These are phyloP conservation scores for Quadriops clusia DNA, from an alignment of 2,888 invertebrate genomes.

Conservation along the genomic window DNA sequence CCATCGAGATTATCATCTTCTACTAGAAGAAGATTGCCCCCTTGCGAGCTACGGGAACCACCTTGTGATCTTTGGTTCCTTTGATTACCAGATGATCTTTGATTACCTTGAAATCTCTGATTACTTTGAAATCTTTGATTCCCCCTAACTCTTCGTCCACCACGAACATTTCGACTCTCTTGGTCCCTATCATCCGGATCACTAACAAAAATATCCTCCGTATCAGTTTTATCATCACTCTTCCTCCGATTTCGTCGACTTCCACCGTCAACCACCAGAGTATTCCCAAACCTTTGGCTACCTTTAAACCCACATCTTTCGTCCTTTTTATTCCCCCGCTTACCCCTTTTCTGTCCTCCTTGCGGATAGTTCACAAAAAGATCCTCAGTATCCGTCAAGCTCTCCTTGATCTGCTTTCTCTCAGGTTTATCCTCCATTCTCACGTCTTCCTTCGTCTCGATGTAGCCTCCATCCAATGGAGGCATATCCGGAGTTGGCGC, in stretches of 20 bases:
- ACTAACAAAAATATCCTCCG: conserved; percentile 33
- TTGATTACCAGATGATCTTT: conserved; percentile 9
- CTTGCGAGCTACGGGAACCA: too few species aligned
- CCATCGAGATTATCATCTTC: conserved; percentile 15
- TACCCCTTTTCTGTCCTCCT: too few species aligned
- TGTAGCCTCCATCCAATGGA: neutral
- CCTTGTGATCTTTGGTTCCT: too few species aligned
- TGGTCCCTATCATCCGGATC: conserved; percentile 12
- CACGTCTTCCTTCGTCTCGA: conserved; percentile 3
- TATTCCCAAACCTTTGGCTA: conserved; percentile 3
- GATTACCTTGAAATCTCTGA: conserved; percentile 5
- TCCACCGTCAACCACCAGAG: too few species aligned
- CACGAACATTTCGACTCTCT: conserved; percentile 5
- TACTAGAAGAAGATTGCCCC: conserved; percentile 1
- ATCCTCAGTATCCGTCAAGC: conserved; percentile 15
- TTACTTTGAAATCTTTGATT: conserved; percentile 36
- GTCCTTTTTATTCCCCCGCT: too few species aligned
- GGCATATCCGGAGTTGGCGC: neutral
- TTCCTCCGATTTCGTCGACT: too few species aligned
- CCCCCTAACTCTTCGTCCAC: conserved; percentile 25
- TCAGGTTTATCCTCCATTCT: neutral
- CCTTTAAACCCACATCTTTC: conserved; percentile 8
- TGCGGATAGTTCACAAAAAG: conserved; percentile 9
- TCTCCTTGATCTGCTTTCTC: conserved; percentile 19
- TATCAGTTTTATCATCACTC: conserved; percentile 36